phyloP scores from a whole-genome alignment of 2,888 invertebrate genomes.

The Lycophotia porphyrea region DNA sequence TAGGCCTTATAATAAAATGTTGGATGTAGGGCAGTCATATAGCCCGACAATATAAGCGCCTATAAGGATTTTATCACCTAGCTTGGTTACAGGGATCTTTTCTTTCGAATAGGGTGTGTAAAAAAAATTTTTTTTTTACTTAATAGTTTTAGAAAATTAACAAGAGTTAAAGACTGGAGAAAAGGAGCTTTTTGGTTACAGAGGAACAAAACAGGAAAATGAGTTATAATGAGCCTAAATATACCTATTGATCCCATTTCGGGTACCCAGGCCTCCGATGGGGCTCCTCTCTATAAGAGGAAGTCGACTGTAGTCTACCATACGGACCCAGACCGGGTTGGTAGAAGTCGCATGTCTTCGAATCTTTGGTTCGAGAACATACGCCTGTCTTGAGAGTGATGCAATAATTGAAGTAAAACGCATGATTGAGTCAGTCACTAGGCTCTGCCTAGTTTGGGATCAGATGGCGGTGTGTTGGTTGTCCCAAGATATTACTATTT shows the following conservation, averaged over 20 bases:
- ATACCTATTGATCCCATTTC: neutral
- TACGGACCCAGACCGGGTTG: neutral
- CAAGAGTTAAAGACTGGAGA: neutral
- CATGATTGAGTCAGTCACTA: too few species aligned
- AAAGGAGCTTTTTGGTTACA: neutral
- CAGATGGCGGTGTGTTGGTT: too few species aligned
- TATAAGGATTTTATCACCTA: constrained; percentile 51
- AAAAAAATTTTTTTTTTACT: constrained; percentile 23
- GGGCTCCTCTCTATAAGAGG: neutral
- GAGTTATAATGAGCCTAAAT: neutral
- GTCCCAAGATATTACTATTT: too few species aligned
- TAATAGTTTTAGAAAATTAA: constrained; percentile 5
- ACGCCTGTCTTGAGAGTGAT: neutral
- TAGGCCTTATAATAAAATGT: constrained; percentile 31
- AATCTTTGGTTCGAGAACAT: neutral
- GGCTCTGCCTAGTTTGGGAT: too few species aligned
- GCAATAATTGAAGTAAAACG: neutral
- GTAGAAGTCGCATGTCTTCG: neutral
- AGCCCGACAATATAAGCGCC: constrained; percentile 42
- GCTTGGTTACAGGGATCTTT: constrained; percentile 32
- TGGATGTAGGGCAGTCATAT: constrained; percentile 49
- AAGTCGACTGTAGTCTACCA: neutral
- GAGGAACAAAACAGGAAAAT: neutral
- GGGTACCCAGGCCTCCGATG: neutral
- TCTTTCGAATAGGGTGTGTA: constrained; percentile 2